Evolutionary conservation across 1,140 invertebrate genomes (phyloP).

Genomic region (Apis florea): DNA sequence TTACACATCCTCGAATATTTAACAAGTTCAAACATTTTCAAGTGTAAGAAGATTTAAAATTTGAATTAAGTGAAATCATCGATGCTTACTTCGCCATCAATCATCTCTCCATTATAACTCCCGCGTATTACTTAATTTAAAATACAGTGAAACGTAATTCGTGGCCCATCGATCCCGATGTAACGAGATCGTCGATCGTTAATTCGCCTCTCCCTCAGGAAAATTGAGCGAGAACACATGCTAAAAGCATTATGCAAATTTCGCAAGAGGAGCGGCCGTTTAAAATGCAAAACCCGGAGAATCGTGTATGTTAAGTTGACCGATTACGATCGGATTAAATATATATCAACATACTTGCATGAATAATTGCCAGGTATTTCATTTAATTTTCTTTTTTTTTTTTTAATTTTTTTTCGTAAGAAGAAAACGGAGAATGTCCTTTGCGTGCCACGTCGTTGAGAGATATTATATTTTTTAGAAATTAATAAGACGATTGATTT

Average conservation of each 20-base stretch:
- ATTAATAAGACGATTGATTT: not conserved
- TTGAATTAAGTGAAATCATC: too few species aligned
- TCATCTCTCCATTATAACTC: too few species aligned
- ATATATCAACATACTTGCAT: not conserved
- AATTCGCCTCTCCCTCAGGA: not conserved
- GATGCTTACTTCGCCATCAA: too few species aligned
- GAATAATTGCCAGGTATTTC: not conserved
- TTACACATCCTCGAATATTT: too few species aligned
- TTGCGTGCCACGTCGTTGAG: not conserved
- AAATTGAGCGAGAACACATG: not conserved
- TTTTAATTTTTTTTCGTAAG: too few species aligned
- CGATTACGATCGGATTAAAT: constrained; percentile 1
- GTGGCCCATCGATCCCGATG: too few species aligned
- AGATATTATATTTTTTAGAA: not conserved
- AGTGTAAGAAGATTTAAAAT: too few species aligned
- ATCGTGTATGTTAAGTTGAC: not conserved
- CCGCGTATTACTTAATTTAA: not conserved
- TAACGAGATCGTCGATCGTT: not conserved
- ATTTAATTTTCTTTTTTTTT: not conserved
- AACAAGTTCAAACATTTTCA: too few species aligned
- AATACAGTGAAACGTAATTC: not conserved
- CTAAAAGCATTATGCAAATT: not conserved
- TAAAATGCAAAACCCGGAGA: not conserved
- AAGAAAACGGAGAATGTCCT: not conserved
- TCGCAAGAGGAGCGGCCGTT: not conserved